These are phyloP conservation scores for Agriopis aurantiaria DNA, from an alignment of 2,888 invertebrate species.

Conservation along the genomic window DNA sequence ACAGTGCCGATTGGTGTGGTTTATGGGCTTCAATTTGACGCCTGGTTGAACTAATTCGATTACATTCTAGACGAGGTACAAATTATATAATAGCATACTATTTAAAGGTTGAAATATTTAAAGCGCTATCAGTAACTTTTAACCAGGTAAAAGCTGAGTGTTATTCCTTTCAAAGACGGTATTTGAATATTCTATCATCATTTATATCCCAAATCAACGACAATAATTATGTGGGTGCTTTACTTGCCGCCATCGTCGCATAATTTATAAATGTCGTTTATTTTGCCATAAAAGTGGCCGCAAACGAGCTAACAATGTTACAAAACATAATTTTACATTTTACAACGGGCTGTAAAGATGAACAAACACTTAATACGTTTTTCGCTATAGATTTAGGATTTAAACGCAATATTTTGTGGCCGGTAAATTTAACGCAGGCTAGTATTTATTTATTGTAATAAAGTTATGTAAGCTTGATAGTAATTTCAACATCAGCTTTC, in stretches of 20 bases:
- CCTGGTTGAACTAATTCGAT: conserved; percentile 37
- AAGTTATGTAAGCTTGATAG: background rate
- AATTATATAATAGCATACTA: conserved; percentile 23
- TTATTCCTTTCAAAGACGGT: too few relatives aligned
- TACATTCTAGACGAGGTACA: conserved; percentile 33
- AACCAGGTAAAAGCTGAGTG: background rate
- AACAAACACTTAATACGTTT: conserved; percentile 33
- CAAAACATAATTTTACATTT: conserved; percentile 46
- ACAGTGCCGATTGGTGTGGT: conserved; percentile 33
- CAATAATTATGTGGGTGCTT: background rate
- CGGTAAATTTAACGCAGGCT: background rate
- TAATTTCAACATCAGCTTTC: background rate
- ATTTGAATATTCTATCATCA: background rate
- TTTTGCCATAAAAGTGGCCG: conserved; percentile 36
- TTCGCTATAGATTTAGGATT: conserved; percentile 28
- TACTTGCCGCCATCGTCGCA: conserved; percentile 1
- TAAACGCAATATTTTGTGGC: conserved; percentile 21
- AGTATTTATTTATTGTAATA: background rate
- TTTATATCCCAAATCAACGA: background rate
- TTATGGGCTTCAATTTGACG: conserved; percentile 35
- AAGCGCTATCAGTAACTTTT: background rate
- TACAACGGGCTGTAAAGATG: conserved; percentile 49
- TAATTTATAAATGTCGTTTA: conserved; percentile 25
- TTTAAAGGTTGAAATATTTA: background rate
- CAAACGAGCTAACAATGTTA: conserved; percentile 53